Evolutionary conservation across 2,113 vertebrate species (phyloP), one percentile per base, ranked within the genome.

Genomic region (Tachysurus vachellii): DNA sequence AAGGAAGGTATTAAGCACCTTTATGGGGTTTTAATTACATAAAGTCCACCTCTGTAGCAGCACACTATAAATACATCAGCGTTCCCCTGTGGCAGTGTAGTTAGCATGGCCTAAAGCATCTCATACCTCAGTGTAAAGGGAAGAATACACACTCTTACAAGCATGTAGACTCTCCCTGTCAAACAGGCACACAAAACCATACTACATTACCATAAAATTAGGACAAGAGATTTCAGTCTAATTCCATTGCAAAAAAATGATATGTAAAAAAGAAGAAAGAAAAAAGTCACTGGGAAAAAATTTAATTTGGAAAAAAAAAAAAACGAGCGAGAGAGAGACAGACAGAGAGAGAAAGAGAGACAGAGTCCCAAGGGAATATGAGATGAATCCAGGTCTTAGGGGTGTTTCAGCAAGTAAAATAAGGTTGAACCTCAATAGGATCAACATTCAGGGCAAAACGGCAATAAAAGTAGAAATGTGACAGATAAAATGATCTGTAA

Each of bases 201-300:
- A 71, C 50, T 70, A 89, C 82, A 89, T 89, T 87, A 91, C 62
- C 79, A 89, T 90, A 95, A 82, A 82, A 94, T 91, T 93, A 92
- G 92, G 94, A 91, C 94, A 93, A 92, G 86, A 90, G 91, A 92
- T 92, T 89, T 87, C 89, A 92, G 91, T 93, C 91, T 93, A 93
- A 95, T 96, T 95, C 92, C 92, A 95, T 94, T 90, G 91, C 61
- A 92, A 92, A 91, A 92, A 91, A 87, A 92, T 93, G 88, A 88
- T 92, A 85, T 88, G 87, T 76, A 53, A 42, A 87, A 87, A 85
- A 81, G 59, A 86, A 77, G 31, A 80, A 87, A 71, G 36, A 82
- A 83, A 86, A 26, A 28, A 84, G 16, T 28, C 10, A 26, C 19
- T 47, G 50, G 77, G 42, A 62, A 64, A 87, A 86, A 83, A 71